These are phyloP conservation scores for Ctenochaetus hawaiiensis DNA, from an alignment of 2,797 vertebrate genomes.

Conservation along the genomic window DNA sequence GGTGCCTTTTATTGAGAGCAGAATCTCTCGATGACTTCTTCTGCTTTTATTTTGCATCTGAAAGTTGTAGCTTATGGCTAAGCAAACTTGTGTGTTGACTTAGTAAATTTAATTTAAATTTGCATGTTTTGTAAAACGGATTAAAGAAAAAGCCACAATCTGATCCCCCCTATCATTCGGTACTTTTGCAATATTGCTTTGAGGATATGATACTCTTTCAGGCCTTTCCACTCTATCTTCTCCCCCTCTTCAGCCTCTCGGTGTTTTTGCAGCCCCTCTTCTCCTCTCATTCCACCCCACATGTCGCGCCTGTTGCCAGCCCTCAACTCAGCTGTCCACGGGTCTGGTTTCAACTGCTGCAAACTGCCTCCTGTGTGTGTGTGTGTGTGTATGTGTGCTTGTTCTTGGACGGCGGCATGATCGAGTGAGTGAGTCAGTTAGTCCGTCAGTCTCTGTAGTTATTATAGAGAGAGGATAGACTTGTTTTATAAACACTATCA, in stretches of 20 bases:
- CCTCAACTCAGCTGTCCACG: conserved; percentile 80
- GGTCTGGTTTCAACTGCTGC: conserved; percentile 75
- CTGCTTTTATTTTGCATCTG: neutral
- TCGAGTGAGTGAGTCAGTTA: conserved; percentile 21
- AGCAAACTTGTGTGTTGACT: neutral
- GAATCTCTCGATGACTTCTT: neutral
- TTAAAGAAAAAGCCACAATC: neutral
- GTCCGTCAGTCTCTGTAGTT: conserved; percentile 24
- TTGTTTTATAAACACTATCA: conserved; percentile 9
- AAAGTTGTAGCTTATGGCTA: neutral
- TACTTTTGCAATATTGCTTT: neutral
- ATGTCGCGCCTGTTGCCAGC: conserved; percentile 38
- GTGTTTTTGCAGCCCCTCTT: conserved; percentile 26
- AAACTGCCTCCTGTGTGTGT: conserved; percentile 31
- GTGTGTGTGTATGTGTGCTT: conserved; percentile 20
- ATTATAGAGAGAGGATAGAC: conserved; percentile 9
- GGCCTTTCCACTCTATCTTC: conserved; percentile 22
- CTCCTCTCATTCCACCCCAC: conserved; percentile 31
- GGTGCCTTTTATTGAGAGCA: neutral
- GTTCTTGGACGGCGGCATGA: conserved; percentile 18
- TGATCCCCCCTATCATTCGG: neutral
- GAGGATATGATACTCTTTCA: conserved; percentile 13
- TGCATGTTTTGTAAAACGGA: neutral
- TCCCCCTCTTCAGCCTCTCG: conserved; percentile 17
- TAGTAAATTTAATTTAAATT: neutral